These are phyloP conservation scores for Isotomurus palustris DNA, from an alignment of 2,888 invertebrate genomes.

Conservation along the genomic window DNA sequence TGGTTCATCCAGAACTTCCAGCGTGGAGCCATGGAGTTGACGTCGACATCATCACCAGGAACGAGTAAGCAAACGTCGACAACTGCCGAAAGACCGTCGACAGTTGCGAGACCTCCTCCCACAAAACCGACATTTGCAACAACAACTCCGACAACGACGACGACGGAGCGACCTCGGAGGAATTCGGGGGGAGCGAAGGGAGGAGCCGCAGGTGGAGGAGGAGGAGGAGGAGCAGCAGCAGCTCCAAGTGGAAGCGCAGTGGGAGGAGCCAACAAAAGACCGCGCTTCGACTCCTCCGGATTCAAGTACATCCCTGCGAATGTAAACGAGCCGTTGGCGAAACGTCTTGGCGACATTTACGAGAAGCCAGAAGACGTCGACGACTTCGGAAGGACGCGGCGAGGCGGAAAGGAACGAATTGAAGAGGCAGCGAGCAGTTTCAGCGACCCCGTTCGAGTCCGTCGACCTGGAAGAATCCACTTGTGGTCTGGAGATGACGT, in stretches of 20 bases:
- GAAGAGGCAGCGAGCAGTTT: no score
- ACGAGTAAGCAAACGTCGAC: background rate
- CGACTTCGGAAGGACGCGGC: no score
- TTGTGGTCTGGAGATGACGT: no score
- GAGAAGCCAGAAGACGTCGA: conserved; percentile 10
- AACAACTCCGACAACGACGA: conserved; percentile 21
- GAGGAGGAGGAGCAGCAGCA: conserved; percentile 14
- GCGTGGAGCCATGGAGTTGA: background rate
- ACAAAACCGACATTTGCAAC: conserved; percentile 12
- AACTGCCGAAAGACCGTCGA: background rate
- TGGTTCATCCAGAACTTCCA: background rate
- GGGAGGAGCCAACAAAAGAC: conserved; percentile 11
- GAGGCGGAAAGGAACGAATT: no score
- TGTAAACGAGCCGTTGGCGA: conserved; percentile 13
- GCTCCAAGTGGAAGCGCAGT: conserved; percentile 7
- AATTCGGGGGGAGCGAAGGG: conserved; percentile 19
- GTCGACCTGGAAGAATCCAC: no score
- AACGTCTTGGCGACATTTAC: conserved; percentile 27
- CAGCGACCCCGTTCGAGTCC: no score
- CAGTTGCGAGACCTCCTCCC: background rate
- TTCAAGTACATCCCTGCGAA: conserved; percentile 24
- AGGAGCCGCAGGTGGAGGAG: background rate
- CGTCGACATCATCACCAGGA: background rate
- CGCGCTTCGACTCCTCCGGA: conserved; percentile 27
- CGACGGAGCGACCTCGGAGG: background rate